Evolutionary conservation across 2,888 invertebrate genomes (phyloP), one percentile per base, ranked within the genome.

Genomic region (Rhodophaea formosa): DNA sequence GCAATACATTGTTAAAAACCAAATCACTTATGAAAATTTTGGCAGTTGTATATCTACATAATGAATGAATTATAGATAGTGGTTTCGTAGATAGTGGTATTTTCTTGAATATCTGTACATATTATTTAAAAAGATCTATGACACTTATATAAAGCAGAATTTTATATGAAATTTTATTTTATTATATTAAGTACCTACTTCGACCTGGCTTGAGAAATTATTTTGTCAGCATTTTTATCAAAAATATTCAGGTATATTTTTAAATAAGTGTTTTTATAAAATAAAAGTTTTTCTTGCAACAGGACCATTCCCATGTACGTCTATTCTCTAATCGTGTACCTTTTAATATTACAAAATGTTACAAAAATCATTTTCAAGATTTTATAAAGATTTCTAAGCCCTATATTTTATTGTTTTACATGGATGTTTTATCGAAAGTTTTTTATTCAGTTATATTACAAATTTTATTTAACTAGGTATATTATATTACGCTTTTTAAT

Each of bases 291-390:
- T 39, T 12, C 35, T 35, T 15, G 35, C 16, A 51, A 39, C 51
- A 16, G 5, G 35, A 35, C 17, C 51, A 51, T 39, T 51, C 51
- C 51, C 17, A 35, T 3, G 16, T 35, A 51, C 17, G 51, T 51
- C 17, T 51, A 51, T 16, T 23, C 23, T 23, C 23, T 23, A 23
- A 23, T 5, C 23, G 23, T 32, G 8, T 32, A 10, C 32, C 32
- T 32, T 32, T 32, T 30, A 30, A 32, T 32, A 32, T 8, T 10
- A 8, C 3, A 32, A 39, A 12, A 39, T 39, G 23, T 23, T 23
- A 23, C 5, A 23, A 23, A 23, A 23, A 23, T 23, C 23, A 23
- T 23, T n/a, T n/a, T n/a, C n/a, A n/a, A n/a, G 23, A 23, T 23
- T 23, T 23, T 23, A 23, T 23, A 23, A 23, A 23, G 23, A 23